Evolutionary conservation across 2,888 invertebrate species (phyloP).

Genomic region (Pemphredon lugubris): DNA sequence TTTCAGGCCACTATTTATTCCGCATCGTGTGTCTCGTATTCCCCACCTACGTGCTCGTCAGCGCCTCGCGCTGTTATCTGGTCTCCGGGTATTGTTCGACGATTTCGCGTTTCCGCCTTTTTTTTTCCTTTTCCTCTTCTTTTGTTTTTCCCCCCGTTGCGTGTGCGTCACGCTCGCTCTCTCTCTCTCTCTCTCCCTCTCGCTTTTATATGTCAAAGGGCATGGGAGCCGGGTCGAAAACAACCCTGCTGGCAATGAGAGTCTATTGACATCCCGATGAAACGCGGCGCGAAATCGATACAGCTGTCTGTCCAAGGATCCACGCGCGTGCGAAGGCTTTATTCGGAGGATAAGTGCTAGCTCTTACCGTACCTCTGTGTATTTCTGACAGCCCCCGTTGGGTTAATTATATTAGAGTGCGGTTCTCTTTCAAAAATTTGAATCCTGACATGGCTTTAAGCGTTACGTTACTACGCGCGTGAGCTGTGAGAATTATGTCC

Average conservation of each 20-base stretch:
- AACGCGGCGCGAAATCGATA: constrained; percentile 33
- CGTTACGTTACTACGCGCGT: too few species aligned
- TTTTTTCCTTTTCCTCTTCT: constrained; percentile 16
- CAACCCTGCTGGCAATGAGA: constrained; percentile 19
- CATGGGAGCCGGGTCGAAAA: constrained; percentile 15
- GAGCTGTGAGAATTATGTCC: not conserved
- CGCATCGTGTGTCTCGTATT: constrained; percentile 65
- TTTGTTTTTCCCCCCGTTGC: not conserved
- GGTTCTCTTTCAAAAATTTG: too few species aligned
- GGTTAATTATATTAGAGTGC: too few species aligned
- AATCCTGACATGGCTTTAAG: too few species aligned
- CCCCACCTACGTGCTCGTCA: constrained; percentile 69
- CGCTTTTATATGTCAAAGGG: constrained; percentile 19
- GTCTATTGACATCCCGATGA: constrained; percentile 21
- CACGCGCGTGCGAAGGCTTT: constrained; percentile 15
- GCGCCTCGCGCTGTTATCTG: constrained; percentile 62
- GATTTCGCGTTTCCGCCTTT: constrained; percentile 62
- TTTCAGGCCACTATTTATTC: constrained; percentile 76
- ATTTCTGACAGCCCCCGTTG: too few species aligned
- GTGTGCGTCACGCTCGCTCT: too few species aligned
- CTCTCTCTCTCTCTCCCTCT: too few species aligned
- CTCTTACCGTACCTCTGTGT: not conserved
- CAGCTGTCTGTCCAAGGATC: constrained; percentile 26
- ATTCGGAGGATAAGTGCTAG: not conserved
- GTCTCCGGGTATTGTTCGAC: constrained; percentile 63